Base-by-base conservation (phyloP, 2,113 vertebrate genomes). In the Calidris pygmaea region DNA sequence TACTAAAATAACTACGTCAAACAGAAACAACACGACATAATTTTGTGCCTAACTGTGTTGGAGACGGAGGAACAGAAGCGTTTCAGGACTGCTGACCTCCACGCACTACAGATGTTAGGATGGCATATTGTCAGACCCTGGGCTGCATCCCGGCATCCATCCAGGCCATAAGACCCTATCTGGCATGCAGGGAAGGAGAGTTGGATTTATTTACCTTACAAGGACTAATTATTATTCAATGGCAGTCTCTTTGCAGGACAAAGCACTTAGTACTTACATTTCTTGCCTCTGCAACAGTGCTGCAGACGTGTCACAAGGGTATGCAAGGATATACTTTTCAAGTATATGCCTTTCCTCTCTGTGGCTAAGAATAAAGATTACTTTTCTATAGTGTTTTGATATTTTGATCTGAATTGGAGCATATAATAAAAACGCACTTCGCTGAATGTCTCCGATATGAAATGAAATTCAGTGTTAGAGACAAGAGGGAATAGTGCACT, bases 211-310 rank as follows among this genome's bases (percentile, higher is more conserved):
- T 77, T 80, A 78, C 39, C 39, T 86, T 84, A 74, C n/a, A 84
- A 70, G 41, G 41, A 77, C 59, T 88, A 93, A 92, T 96, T 90
- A 74, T 66, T 90, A 95, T 96, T 89, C 94, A 89, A 24, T 55
- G 29, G 18, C 18, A 93, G 68, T 81, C 50, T 84, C 47, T 93
- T 90, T 92, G 85, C 86, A 92, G 43, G 89, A 84, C 88, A 93
- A 92, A 91, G 19, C 23, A 83, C 66, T 83, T 35, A 21, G 43
- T 48, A 76, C 72, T 86, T 84, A 45, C 7, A 71, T 67, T 77
- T 67, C 65, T 93, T 89, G 89, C 52, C 45, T 86, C 65, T 77
- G 52, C 45, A 59, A 21, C 76, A 86, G 55, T 32, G 39, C 58
- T 85, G 71, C 67, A 67, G 94, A 62, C 23, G 39, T 80, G 88